Conservation (phyloP, 2,797 vertebrate species). For the Sebastes glaucus region DNA sequence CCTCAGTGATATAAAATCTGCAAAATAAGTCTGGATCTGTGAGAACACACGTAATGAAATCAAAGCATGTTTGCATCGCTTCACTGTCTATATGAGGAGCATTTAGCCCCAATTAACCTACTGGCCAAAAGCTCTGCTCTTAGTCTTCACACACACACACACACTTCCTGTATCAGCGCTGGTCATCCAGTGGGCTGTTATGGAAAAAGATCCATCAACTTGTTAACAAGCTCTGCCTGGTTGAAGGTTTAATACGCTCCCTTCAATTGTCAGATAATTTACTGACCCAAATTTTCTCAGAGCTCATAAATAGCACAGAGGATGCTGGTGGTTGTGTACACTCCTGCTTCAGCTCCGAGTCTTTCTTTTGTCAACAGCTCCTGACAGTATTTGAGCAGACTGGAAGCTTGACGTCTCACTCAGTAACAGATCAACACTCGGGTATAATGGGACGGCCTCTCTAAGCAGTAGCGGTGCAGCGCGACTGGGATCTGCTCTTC, state of each 20-base stretch:
- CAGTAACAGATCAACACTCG: not conserved
- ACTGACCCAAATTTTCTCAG: slow-evolving; percentile 25
- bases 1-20: slow-evolving; percentile 36
- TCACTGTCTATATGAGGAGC: slow-evolving; percentile 15
- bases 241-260: slow-evolving; percentile 35
- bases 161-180: not conserved
- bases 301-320: slow-evolving; percentile 21
- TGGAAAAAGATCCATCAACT: slow-evolving; percentile 49
- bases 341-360: not conserved
- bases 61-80: slow-evolving; percentile 12
- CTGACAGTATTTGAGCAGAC: not conserved
- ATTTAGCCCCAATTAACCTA: slow-evolving; percentile 60
- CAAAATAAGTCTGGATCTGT: not conserved
- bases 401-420: slow-evolving; percentile 1
- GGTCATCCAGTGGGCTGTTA: not conserved
- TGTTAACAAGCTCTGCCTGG: slow-evolving; percentile 60
- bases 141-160: slow-evolving; percentile 15
- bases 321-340: not conserved
- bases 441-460: not conserved
- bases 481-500: not conserved
- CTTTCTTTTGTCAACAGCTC: not conserved
- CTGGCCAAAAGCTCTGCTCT: slow-evolving; percentile 1
- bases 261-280: slow-evolving; percentile 38
- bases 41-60: not conserved
- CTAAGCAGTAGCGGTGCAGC: not conserved